These are phyloP conservation scores for Dicyrtoma fusca DNA, from an alignment of 2,888 invertebrate genomes.

Conservation along the genomic window DNA sequence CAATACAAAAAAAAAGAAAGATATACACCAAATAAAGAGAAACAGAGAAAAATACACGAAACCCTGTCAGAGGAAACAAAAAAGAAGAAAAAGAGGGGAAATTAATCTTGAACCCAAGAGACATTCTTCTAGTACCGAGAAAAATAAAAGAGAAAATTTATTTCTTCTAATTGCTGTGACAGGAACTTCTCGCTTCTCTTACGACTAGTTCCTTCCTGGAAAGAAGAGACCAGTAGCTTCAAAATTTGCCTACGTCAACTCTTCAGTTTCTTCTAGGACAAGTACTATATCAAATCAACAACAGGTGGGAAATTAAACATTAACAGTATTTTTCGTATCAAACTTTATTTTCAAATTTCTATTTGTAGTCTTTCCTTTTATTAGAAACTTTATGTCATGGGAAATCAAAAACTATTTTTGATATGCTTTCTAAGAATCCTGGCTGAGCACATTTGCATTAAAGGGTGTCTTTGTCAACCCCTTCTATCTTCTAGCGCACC, in stretches of 20 bases:
- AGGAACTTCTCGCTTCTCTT: too few relatives aligned
- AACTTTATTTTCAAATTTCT: slow-evolving; percentile 7
- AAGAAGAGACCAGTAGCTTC: background rate
- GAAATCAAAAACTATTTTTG: background rate
- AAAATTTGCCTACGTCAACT: slow-evolving; percentile 11
- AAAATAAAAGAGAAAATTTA: background rate
- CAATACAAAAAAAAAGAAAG: too few relatives aligned
- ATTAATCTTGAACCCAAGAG: too few relatives aligned
- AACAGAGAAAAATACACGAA: background rate
- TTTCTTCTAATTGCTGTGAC: too few relatives aligned
- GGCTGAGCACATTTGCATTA: too few relatives aligned
- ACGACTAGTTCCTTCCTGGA: background rate
- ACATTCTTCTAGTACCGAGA: background rate
- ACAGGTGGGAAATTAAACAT: slow-evolving; percentile 22
- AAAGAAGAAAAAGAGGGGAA: background rate
- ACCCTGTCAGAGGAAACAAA: background rate
- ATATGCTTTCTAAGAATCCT: too few relatives aligned
- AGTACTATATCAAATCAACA: slow-evolving; percentile 2
- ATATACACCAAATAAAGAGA: background rate
- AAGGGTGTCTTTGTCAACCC: too few relatives aligned
- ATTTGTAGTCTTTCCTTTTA: background rate
- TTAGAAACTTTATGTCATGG: background rate
- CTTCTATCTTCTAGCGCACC: too few relatives aligned
- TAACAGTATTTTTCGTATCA: background rate
- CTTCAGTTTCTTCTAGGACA: background rate